These are phyloP conservation scores for Spodoptera littoralis DNA, from an alignment of 2,888 invertebrate species.

Conservation along the genomic window DNA sequence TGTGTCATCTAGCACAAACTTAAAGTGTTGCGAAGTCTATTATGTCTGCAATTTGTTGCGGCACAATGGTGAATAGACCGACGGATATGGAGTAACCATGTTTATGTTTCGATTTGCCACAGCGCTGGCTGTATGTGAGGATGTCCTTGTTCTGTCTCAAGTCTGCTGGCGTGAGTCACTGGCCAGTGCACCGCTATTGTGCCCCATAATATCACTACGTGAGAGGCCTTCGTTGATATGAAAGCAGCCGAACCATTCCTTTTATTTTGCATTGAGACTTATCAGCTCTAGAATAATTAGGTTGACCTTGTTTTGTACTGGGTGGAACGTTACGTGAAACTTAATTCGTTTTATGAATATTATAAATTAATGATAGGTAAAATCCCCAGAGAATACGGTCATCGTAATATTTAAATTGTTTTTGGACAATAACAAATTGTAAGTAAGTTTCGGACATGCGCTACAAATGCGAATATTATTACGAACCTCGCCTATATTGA, in stretches of 20 bases:
- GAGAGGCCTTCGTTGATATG: constrained; percentile 65
- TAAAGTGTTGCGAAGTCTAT: constrained; percentile 81
- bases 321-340: constrained; percentile 46
- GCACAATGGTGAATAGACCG: constrained; percentile 84
- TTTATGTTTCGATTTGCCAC: constrained; percentile 83
- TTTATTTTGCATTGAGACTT: constrained; percentile 42
- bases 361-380: constrained; percentile 15
- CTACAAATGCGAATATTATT: constrained; percentile 32
- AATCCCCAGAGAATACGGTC: constrained; percentile 39
- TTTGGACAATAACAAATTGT: constrained; percentile 5
- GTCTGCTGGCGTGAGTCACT: constrained; percentile 76
- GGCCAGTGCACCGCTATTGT: constrained; percentile 74
- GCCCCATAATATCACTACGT: constrained; percentile 71
- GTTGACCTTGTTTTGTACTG: constrained; percentile 40
- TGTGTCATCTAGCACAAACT: constrained; percentile 78
- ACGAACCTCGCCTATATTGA: constrained; percentile 40
- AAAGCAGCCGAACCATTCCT: constrained; percentile 47
- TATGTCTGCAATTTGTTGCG: constrained; percentile 84
- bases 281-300: constrained; percentile 36
- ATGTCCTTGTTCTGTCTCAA: constrained; percentile 84
- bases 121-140: constrained; percentile 71
- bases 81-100: constrained; percentile 87
- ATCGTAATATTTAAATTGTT: constrained; percentile 1
- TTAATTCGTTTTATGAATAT: constrained; percentile 32
- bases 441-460: constrained; percentile 38